Evolutionary conservation across 2,888 invertebrate genomes (phyloP).

Genomic region (Spialia ferax): DNA sequence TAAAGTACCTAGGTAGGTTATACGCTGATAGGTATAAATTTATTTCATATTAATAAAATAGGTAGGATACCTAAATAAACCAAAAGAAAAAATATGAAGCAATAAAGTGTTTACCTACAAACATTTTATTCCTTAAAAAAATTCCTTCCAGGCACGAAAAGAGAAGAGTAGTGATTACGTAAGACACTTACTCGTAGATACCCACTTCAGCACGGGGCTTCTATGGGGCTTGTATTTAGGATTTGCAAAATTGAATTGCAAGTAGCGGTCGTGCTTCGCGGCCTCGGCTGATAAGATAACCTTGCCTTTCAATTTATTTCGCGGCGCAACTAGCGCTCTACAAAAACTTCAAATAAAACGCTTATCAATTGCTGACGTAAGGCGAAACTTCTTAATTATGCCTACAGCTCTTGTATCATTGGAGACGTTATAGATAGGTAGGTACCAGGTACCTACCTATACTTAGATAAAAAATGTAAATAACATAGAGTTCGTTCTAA

Average conservation of each 20-base stretch:
- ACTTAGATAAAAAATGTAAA: too few relatives aligned
- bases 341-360: slow-evolving; percentile 60
- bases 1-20: too few relatives aligned
- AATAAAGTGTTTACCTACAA: too few relatives aligned
- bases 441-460: too few relatives aligned
- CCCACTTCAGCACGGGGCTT: too few relatives aligned
- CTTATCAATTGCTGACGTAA: slow-evolving; percentile 59
- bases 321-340: slow-evolving; percentile 56
- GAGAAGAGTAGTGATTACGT: background rate
- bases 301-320: slow-evolving; percentile 83
- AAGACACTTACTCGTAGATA: too few relatives aligned
- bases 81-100: too few relatives aligned
- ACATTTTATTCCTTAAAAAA: too few relatives aligned
- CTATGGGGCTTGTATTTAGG: slow-evolving; percentile 13
- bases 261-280: slow-evolving; percentile 48
- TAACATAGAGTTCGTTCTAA: background rate
- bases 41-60: too few relatives aligned
- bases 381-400: slow-evolving; percentile 40
- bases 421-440: slow-evolving; percentile 1
- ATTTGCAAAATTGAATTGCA: slow-evolving; percentile 59
- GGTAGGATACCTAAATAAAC: too few relatives aligned
- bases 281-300: slow-evolving; percentile 83
- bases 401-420: slow-evolving; percentile 18
- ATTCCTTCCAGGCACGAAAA: background rate
- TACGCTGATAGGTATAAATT: too few relatives aligned